Evolutionary conservation across 2,797 vertebrate genomes (phyloP), one percentile per base, ranked within the genome.

Genomic region (Thripadectes ignobilis): DNA sequence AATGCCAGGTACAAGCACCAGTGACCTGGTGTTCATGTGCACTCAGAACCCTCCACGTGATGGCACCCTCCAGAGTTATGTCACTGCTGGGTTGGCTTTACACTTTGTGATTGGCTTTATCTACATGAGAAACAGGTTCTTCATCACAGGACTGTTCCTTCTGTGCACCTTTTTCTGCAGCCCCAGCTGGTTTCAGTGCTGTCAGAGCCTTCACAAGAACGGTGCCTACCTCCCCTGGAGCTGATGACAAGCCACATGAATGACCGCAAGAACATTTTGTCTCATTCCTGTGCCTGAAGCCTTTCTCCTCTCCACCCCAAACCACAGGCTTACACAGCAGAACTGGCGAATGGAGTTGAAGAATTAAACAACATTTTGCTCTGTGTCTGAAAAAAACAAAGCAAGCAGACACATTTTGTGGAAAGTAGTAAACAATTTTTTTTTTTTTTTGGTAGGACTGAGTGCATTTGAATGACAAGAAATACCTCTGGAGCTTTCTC

Each of bases 191-290:
- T 83, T 69, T 74, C 54, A 45, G 39, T 17, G 55, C 72, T 83
- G 65, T 68, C 54, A 89, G 61, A 88, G 32, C 34, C 62, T n/a
- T 75, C 63, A 67, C 29, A 73, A 79, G 30, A 87, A 45, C 65
- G 22, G 4, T 43, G 51, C n/a, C 72, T 80, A 24, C 61, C 72
- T 88, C 34, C 49, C 30, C 45, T 54, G 38, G 21, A 74, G 68
- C 38, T 72, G 58, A 66, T 29, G 46, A 92, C 85, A 91, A 76
- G 52, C 61, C 32, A 71, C 49, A 49, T 12, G 3, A 82, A 79
- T 62, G 81, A 82, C 78, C 81, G 63, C 59, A 59, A 77, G 92
- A 91, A 89, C 87, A 83, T 83, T 89, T 67, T 89, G 78, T 91
- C 66, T 93, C 68, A 41, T 85, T 93, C 24, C 27, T 83, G 9